Evolutionary conservation across 1,140 invertebrate genomes (phyloP), one percentile per base, ranked within the genome.

Genomic region (Drosophila truncata): DNA sequence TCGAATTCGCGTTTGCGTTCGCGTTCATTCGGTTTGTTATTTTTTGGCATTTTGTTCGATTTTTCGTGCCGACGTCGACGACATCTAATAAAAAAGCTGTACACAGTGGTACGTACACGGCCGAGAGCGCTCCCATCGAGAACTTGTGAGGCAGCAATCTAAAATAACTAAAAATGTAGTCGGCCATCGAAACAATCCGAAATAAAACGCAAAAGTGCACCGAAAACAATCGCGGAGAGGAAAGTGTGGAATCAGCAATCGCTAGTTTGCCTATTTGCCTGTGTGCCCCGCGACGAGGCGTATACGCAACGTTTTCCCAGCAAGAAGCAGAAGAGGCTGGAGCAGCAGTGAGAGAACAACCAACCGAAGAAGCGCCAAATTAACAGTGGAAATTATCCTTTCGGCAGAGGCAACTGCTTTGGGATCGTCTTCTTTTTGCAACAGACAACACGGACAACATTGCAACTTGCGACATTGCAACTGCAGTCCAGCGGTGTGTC

Each of bases 1-100:
- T 83, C 76, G 62, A 46, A 58, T 70, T 81, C 78, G 82, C 58
- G 54, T 63, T 81, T 63, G 66, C 76, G 62, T 63, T 81, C 78
- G 69, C 64, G 31, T 50, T 66, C 78, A 78, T 78, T 85, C 82
- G 80, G 80, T 88, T 86, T 86, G 84, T 86, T 87, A 66, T 79
- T 90, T 90, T 90, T 88, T 85, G 82, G 85, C 75, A 85, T 90
- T 90, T 91, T 90, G 85, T 90, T 90, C 85, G 85, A 91, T 90
- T 90, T 88, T 79, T 90, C 72, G 58, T 77, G 67, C 58, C 71
- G 80, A 62, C 80, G 75, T 62, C 76, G 76, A 63, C 76, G 74
- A 70, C 82, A 78, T 85, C 82, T 85, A 85, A 85, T 85, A 85
- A 86, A 86, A 83, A 84, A 82, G 79, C 80, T 87, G 83, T 82